Percentiles rank a stretch among this genome's conserved stretches.
Conservation (phyloP, 2,113 vertebrate genomes). For the Calypte anna region DNA sequence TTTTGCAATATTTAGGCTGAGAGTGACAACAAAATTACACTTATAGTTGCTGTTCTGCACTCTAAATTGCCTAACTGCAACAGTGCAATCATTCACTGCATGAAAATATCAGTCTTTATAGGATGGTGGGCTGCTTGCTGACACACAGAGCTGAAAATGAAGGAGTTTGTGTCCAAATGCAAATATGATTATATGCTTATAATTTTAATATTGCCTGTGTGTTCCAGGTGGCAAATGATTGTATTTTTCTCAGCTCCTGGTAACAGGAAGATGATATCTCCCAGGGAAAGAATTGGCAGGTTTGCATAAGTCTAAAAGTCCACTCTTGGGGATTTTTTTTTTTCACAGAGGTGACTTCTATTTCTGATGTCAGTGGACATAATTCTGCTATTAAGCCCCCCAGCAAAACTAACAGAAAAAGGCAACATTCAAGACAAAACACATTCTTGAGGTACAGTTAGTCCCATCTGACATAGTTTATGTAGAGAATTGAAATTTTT, state of each 20-base stretch:
- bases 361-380: not conserved
- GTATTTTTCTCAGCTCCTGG: not conserved
- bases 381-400: not conserved
- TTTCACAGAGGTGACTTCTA: not conserved
- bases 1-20: not conserved
- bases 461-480: not conserved
- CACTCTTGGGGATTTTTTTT: fast-evolving
- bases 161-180: not conserved
- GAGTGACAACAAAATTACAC: not conserved
- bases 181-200: not conserved
- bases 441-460: fast-evolving
- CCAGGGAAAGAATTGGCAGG: not conserved
- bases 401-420: not conserved
- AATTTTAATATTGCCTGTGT: not conserved
- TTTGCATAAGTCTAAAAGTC: not conserved
- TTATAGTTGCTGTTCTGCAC: not conserved
- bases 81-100: not conserved
- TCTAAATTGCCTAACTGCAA: not conserved
- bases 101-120: not conserved
- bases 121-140: not conserved
- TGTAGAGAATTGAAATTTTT: not conserved
- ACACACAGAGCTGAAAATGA: not conserved
- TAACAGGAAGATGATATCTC: not conserved
- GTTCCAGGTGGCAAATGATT: not conserved
- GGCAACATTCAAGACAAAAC: not conserved